A percentile compares a stretch with the other conserved stretches of the same genome.
These are phyloP conservation scores for Tipula helvola DNA, from an alignment of 2,888 invertebrate genomes.

Conservation along the genomic window DNA sequence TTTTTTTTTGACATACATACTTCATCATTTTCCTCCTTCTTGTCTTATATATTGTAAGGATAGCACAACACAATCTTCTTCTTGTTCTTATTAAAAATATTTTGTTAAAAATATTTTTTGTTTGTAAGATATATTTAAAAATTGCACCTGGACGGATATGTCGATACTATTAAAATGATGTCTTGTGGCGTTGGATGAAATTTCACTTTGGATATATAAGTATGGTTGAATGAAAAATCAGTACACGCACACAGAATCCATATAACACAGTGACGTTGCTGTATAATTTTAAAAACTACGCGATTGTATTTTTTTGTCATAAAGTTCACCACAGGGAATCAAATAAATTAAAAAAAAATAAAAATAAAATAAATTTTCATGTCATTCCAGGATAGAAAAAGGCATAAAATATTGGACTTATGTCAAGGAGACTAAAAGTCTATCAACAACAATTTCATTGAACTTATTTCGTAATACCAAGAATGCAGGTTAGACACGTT, in stretches of 20 bases:
- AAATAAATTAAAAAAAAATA: background rate
- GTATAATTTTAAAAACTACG: background rate
- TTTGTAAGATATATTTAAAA: background rate
- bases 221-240: background rate
- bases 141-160: constrained; percentile 8
- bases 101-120: background rate
- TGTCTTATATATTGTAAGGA: background rate
- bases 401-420: background rate
- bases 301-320: background rate
- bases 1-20: background rate
- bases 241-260: background rate
- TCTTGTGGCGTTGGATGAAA: constrained; percentile 6
- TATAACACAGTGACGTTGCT: background rate
- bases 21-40: background rate
- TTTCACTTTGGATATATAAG: background rate
- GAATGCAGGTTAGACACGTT: background rate
- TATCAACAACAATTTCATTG: background rate
- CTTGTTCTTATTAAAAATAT: background rate
- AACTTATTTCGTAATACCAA: background rate
- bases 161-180: constrained; percentile 7
- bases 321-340: background rate
- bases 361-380: background rate
- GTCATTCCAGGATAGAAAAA: background rate
- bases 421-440: background rate
- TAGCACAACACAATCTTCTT: background rate